Evolutionary conservation across 2,113 vertebrate species (phyloP).

Genomic region (Gavialis gangeticus): DNA sequence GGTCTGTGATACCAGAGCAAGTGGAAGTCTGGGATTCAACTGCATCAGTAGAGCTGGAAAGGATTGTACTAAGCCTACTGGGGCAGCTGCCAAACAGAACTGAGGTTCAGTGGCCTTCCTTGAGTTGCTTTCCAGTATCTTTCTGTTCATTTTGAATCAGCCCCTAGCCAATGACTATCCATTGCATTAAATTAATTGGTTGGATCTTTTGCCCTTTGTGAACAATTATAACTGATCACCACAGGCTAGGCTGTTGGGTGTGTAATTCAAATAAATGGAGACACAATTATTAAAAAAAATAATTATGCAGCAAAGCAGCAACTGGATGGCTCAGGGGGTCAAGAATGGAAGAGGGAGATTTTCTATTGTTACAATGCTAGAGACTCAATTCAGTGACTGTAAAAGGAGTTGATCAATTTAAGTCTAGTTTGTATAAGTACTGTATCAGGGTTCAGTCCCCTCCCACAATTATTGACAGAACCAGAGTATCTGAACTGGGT

Average conservation of each 20-base stretch:
- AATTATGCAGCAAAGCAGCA: neutral
- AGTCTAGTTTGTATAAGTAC: too few species aligned
- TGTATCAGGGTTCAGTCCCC: too few species aligned
- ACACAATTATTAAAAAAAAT: neutral
- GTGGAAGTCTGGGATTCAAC: neutral
- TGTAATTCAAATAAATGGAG: neutral
- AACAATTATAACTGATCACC: neutral
- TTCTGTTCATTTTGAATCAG: neutral
- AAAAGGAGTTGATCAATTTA: neutral
- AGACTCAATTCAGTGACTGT: neutral
- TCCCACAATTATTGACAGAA: too few species aligned
- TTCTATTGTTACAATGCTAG: neutral
- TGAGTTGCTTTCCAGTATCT: neutral
- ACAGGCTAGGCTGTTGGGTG: neutral
- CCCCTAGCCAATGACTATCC: neutral
- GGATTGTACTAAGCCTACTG: neutral
- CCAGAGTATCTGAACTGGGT: too few species aligned
- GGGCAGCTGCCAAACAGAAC: neutral
- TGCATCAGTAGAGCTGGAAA: neutral
- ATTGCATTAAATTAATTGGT: neutral
- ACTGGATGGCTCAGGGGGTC: neutral
- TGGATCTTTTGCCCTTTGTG: neutral
- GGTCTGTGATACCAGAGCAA: rapidly evolving
- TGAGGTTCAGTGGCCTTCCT: neutral
- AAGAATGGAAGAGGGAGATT: neutral